These are phyloP conservation scores for Chironomus tepperi DNA, from an alignment of 1,140 invertebrate species.

Conservation along the genomic window DNA sequence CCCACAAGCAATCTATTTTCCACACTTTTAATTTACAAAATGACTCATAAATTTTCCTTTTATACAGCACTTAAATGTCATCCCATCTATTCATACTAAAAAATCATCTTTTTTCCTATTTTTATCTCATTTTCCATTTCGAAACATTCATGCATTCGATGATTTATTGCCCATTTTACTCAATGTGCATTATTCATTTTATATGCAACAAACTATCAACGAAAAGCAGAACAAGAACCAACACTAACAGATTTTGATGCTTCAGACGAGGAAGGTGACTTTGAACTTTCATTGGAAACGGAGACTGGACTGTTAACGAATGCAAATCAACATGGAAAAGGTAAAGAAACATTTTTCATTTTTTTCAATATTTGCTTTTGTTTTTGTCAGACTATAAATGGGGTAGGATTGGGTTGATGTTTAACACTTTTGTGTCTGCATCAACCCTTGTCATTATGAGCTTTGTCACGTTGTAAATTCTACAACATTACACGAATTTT, in stretches of 20 bases:
- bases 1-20: no score
- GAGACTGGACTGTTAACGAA: conserved; percentile 20
- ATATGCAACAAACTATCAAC: background rate
- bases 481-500: no score
- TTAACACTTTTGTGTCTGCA: background rate
- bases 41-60: background rate
- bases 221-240: conserved; percentile 10
- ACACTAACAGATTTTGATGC: background rate
- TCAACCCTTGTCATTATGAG: background rate
- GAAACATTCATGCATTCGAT: background rate
- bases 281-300: background rate
- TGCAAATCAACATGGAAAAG: conserved; percentile 14
- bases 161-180: background rate
- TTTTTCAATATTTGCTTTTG: no score
- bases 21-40: no score
- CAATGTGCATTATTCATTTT: background rate
- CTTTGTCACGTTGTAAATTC: no score
- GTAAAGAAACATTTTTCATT: background rate
- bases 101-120: background rate
- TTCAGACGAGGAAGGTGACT: background rate
- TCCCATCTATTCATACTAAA: no score
- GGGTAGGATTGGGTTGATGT: no score
- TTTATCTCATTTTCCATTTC: background rate
- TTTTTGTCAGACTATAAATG: no score
- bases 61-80: no score